phyloP scores from a whole-genome alignment of 64 coral and sea anemone genomes.

The Porites australiensis region DNA sequence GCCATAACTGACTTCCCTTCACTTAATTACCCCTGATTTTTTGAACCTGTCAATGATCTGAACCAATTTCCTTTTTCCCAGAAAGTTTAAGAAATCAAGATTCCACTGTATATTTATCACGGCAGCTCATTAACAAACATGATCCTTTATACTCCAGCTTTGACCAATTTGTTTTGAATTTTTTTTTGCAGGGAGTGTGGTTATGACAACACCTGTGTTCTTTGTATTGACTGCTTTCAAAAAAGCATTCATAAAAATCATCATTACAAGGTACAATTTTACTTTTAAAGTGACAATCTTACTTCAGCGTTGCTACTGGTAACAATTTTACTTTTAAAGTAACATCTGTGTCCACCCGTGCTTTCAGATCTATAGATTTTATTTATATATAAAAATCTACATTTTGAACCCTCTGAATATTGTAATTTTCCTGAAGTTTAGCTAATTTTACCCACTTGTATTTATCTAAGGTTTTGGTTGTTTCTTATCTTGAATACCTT shows the following conservation, averaged over 20 bases:
- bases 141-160: neutral
- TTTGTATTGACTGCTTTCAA: conserved; percentile 98
- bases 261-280: conserved; percentile 62
- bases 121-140: neutral
- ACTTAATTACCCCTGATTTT: no score
- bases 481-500: no score
- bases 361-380: conserved; percentile 32
- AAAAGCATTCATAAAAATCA: conserved; percentile 98
- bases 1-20: no score
- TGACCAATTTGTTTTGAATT: neutral
- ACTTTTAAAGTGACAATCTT: no score
- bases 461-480: conserved; percentile 5
- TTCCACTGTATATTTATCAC: neutral
- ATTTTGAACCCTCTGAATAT: neutral
- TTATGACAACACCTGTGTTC: conserved; percentile 90
- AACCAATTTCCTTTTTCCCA: no score
- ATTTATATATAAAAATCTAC: neutral
- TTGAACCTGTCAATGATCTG: no score
- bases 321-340: conserved; percentile 6
- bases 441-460: no score
- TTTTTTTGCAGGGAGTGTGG: conserved; percentile 83
- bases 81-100: no score
- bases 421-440: neutral
- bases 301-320: no score
- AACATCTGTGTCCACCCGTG: neutral